phyloP scores from a whole-genome alignment of 2,888 invertebrate species.

The Venustoraphidia nigricollis region DNA sequence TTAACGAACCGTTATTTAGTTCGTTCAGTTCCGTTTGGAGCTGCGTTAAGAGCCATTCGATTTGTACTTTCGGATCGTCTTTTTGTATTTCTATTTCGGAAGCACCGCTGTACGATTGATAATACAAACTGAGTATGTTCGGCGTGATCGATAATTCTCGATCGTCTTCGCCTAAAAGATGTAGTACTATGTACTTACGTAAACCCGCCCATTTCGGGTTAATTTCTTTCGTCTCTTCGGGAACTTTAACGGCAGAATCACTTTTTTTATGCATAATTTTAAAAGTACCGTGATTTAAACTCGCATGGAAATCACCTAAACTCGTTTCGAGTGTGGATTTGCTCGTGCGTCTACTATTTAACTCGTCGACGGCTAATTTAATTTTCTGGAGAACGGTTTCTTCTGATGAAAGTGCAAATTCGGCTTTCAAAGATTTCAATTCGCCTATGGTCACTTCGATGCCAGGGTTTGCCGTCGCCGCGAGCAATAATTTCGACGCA shows the following conservation, averaged over 20 bases:
- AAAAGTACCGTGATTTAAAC: slow-evolving; percentile 23
- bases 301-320: slow-evolving; percentile 23
- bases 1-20: neutral
- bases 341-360: slow-evolving; percentile 25
- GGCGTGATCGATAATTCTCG: slow-evolving; percentile 23
- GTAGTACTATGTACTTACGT: slow-evolving; percentile 21
- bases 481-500: slow-evolving; percentile 47
- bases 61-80: slow-evolving; percentile 20
- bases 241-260: neutral
- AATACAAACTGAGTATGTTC: slow-evolving; percentile 24
- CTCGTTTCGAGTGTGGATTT: slow-evolving; percentile 12
- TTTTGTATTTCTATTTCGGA: slow-evolving; percentile 17
- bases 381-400: slow-evolving; percentile 28
- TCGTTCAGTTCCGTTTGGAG: slow-evolving; percentile 20
- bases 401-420: slow-evolving; percentile 31
- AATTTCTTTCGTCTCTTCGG: neutral
- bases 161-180: slow-evolving; percentile 21
- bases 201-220: slow-evolving; percentile 24
- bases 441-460: slow-evolving; percentile 38
- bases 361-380: slow-evolving; percentile 29
- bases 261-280: slow-evolving; percentile 19
- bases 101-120: slow-evolving; percentile 22
- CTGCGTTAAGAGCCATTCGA: slow-evolving; percentile 24
- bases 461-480: slow-evolving; percentile 36
- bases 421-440: slow-evolving; percentile 25